Evolutionary conservation across 2,797 vertebrate genomes (phyloP), one percentile per base, ranked within the genome.

Genomic region (Thripadectes ignobilis): DNA sequence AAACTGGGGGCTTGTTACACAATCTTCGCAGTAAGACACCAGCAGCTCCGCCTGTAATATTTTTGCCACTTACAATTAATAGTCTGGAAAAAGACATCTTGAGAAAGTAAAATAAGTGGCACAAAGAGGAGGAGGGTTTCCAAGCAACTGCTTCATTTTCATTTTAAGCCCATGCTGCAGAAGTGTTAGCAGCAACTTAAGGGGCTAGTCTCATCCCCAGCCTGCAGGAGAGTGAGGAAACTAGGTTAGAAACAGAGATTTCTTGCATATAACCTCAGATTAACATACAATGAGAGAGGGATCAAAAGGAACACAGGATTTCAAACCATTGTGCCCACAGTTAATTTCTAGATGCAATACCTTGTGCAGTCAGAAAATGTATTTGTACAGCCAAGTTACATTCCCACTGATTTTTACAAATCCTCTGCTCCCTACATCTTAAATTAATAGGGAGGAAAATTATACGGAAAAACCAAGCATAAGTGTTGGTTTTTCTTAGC

Each of bases 101-200:
- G 74, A 93, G 83, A 95, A 93, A 92, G 80, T 92, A 96, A 96
- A 95, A 93, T 77, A 94, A 90, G 96, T 85, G 84, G 83, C 88
- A 86, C 57, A 92, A 93, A 95, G 96, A 96, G 54, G 83, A 95
- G 92, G 95, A 94, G 93, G 88, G 94, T 97, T 96, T 96, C 96
- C 93, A 96, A 92, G 96, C 95, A 96, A 97, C 93, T 74, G 67
- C 77, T 95, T 93, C 82, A 34, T 94, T 92, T 95, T 96, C 59
- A 88, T 90, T 92, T 95, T 91, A 57, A 94, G 80, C 38, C 91
- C 73, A 69, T 81, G 87, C 62, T 92, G 71, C 79, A 88, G 55
- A 84, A 97, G 69, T 27, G 41, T 94, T 92, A 95, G 59, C 88
- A 91, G 83, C 85, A 94, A 87, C 65, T 92, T 92, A 52, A 93